phyloP scores from a whole-genome alignment of 1,140 invertebrate species.

The Temnothorax nylanderi region DNA sequence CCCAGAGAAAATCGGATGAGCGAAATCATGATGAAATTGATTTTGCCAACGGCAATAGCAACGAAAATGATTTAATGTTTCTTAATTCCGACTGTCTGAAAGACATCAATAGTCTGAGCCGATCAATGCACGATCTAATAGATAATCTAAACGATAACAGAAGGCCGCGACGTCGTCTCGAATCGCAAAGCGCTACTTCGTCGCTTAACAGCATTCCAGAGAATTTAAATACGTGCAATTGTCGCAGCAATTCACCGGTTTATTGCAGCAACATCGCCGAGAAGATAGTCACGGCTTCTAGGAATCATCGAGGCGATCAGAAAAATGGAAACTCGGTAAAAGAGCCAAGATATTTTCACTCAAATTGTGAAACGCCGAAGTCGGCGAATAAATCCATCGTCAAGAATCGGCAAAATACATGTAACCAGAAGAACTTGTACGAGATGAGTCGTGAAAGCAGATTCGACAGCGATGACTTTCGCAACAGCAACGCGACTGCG shows the following conservation, averaged over 20 bases:
- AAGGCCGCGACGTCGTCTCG: slow-evolving; percentile 42
- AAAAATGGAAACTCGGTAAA: slow-evolving; percentile 69
- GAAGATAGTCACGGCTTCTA: not conserved
- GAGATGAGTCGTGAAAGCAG: slow-evolving; percentile 4
- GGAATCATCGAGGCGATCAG: slow-evolving; percentile 27
- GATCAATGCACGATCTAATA: slow-evolving; percentile 74
- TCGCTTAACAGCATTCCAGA: slow-evolving; percentile 75
- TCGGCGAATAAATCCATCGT: not conserved
- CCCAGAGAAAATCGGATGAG: not conserved
- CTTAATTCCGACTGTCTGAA: slow-evolving; percentile 73
- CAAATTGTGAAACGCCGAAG: slow-evolving; percentile 57
- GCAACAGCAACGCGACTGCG: slow-evolving; percentile 58
- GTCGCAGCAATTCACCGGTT: slow-evolving; percentile 57
- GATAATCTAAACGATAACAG: slow-evolving; percentile 68
- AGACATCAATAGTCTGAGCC: slow-evolving; percentile 71
- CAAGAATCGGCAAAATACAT: not conserved
- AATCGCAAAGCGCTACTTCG: slow-evolving; percentile 65
- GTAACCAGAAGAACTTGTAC: slow-evolving; percentile 48
- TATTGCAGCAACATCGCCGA: not conserved
- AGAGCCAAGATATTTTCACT: slow-evolving; percentile 59
- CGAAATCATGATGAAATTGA: slow-evolving; percentile 25
- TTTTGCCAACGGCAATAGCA: slow-evolving; percentile 40
- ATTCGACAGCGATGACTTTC: slow-evolving; percentile 56
- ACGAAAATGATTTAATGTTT: slow-evolving; percentile 64
- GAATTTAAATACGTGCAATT: slow-evolving; percentile 65